Evolutionary conservation across 1,140 invertebrate species (phyloP).

Genomic region (Calliopsis andreniformis): DNA sequence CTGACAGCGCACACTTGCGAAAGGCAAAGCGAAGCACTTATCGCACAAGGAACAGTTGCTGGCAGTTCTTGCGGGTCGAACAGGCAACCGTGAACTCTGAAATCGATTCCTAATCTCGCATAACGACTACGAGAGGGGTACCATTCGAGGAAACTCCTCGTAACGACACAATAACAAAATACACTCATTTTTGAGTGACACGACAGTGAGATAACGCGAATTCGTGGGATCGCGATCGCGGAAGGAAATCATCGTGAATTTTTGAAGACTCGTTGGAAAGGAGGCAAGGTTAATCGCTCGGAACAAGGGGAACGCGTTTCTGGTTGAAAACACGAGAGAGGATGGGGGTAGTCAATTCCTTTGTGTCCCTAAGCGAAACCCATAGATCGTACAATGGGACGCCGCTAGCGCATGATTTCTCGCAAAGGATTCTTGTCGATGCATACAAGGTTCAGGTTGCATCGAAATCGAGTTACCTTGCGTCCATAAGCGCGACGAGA

Average conservation of each 20-base stretch:
- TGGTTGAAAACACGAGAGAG: background rate
- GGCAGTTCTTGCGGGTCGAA: slow-evolving; percentile 4
- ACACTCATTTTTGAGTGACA: slow-evolving; percentile 14
- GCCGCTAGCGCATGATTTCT: background rate
- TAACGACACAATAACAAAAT: background rate
- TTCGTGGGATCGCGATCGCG: background rate
- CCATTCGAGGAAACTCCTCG: slow-evolving; percentile 26
- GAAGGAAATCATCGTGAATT: slow-evolving; percentile 39
- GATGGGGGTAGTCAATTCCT: background rate
- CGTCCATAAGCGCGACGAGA: too few species aligned
- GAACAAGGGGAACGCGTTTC: slow-evolving; percentile 14
- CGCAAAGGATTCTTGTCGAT: slow-evolving; percentile 1
- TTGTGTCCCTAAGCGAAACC: background rate
- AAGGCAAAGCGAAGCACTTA: slow-evolving; percentile 5
- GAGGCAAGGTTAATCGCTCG: slow-evolving; percentile 39
- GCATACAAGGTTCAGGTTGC: background rate
- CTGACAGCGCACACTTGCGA: slow-evolving; percentile 3
- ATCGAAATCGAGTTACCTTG: background rate
- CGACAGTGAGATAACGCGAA: slow-evolving; percentile 32
- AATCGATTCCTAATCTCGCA: slow-evolving; percentile 41
- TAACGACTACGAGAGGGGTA: slow-evolving; percentile 12
- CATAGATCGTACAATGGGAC: background rate
- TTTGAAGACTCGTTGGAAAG: background rate
- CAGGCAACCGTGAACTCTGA: background rate
- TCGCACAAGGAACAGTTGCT: background rate